Evolutionary conservation across 2,888 invertebrate species (phyloP), one percentile per base, ranked within the genome.

Genomic region (Copidosoma aretas): DNA sequence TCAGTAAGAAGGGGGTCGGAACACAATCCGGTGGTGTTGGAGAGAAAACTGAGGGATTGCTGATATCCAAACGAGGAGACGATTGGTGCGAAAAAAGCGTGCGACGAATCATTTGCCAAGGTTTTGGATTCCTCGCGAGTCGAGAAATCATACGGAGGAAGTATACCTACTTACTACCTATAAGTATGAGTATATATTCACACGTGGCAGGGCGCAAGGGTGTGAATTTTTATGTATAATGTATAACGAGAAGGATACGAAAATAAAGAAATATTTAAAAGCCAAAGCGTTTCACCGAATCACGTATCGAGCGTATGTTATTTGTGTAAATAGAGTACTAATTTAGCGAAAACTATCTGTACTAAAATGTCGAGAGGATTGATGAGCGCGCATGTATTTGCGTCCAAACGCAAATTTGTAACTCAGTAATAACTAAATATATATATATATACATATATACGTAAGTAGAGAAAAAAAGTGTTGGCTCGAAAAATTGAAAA

Each of bases 291-390:
- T 75, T 74, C 80, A 80, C 76, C 24, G 76, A 72, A 76, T 76
- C 61, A 77, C 77, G 76, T 78, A 80, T 75, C 77, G 76, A 78
- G 74, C 76, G 76, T 80, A 80, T 79, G 17, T 46, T 78, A 81
- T 81, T 80, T 82, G 82, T 81, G 80, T 82, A 82, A 82, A 82
- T 81, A 82, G 81, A 82, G 77, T 81, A 76, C 73, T 75, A 78
- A 81, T 79, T 80, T 81, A 81, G 80, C 73, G 74, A 76, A 76
- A 75, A 68, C 59, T 71, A 70, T 75, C 73, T 71, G 67, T 76
- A 74, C 73, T 76, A 74, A n/a, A n/a, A 75, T 53, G 54, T 62
- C 68, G 65, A 32, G 32, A 32, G 32, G 32, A 8, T 5, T 32
- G 32, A 8, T n/a, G 49, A 70, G 72, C 63, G 74, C 73, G 74